phyloP scores from a whole-genome alignment of 2,113 vertebrate genomes.

The Megaceryle torquata region DNA sequence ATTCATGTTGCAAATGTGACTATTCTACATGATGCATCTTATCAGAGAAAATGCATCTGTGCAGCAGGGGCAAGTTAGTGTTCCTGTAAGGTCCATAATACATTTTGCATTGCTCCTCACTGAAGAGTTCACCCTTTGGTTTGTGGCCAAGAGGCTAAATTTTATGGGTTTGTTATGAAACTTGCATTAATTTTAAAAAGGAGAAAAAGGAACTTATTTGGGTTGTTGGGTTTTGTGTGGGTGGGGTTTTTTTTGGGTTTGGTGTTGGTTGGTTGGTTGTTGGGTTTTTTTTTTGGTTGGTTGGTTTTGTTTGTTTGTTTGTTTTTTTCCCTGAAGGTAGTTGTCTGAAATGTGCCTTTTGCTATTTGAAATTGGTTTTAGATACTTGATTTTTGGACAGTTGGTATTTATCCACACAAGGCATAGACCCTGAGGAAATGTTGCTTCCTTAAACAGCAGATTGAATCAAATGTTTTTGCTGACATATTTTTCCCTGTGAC shows the following conservation, averaged over 20 bases:
- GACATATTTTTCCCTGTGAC: constrained; percentile 49
- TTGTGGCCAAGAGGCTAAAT: neutral
- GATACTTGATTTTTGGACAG: constrained; percentile 28
- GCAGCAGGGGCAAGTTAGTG: neutral
- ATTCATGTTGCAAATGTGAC: neutral
- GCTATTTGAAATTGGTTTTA: constrained; percentile 32
- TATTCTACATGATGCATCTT: neutral
- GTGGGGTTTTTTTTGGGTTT: neutral
- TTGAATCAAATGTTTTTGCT: constrained; percentile 61
- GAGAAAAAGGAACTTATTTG: neutral
- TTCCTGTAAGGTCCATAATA: neutral
- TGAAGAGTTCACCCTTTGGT: neutral
- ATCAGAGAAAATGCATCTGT: neutral
- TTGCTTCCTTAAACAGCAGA: constrained; percentile 41
- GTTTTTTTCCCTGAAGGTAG: neutral
- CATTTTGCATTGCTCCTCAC: neutral
- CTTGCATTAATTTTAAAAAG: neutral
- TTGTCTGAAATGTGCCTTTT: neutral
- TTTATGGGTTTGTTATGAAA: neutral
- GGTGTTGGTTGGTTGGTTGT: neutral
- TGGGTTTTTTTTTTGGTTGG: neutral
- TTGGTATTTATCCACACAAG: constrained; percentile 47
- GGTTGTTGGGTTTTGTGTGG: neutral
- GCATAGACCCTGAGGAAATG: constrained; percentile 11
- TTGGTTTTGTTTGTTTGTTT: neutral